Base-by-base conservation (phyloP, 2,797 vertebrate species). In the Arctocebus calabarensis region DNA sequence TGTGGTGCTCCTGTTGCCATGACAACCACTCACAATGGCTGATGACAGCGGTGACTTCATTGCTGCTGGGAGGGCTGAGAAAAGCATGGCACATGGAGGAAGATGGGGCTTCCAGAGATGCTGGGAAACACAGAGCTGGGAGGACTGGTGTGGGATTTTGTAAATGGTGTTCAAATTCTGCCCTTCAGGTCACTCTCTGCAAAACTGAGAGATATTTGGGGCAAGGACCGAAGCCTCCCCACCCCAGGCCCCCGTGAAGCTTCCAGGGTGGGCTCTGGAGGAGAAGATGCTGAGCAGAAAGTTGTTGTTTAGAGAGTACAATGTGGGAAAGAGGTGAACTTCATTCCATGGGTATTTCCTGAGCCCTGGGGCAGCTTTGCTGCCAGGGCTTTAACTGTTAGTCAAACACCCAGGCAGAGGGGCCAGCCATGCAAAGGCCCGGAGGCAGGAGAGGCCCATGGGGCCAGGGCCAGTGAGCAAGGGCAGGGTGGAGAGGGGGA, bases 1-100 rank as follows among this genome's bases (percentile, higher is more conserved):
- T 62, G 82, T 94, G 86, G 14, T 94, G 57, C 92, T 25, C 71
- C 88, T 43, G 95, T 97, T 96, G 81, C 92, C 95, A 94, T 96
- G 91, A 87, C 97, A 90, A 95, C 86, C 71, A 94, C 92, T 32
- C 86, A 79, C 92, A 77, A 81, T 11, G 27, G 84, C 34, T 55
- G 91, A 84, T 95, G 73, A 64, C 74, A 81, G 61, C 2, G 14
- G 70, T 77, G 61, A 74, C 68, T 97, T 90, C 48, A 52, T 88
- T 94, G 52, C 84, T 94, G 34, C 84, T 40, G 34, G 71, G 71
- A 96, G 87, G 84, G 57, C 89, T 88, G 70, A 94, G 88, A 78
- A 45, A 87, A 94, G 45, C 90, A 45, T 34, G 74, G 48, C 25
- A 52, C 23, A 0, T 25, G 45, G 70, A 88, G 75, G 78, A 68